Conservation (phyloP, 1,140 invertebrate species). For the Archivesica marissinica region DNA sequence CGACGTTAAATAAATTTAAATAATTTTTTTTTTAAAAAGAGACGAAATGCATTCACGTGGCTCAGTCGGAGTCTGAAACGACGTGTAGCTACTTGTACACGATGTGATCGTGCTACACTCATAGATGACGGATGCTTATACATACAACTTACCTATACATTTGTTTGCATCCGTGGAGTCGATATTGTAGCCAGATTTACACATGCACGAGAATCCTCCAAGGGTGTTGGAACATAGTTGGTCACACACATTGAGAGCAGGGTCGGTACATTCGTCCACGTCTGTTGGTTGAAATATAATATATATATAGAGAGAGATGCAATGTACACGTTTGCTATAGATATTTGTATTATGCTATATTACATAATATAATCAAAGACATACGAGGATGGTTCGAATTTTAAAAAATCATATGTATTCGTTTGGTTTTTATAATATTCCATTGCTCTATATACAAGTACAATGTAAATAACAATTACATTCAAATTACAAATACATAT, state of each 20-base stretch:
- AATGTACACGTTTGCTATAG: background rate
- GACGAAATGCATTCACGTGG: background rate
- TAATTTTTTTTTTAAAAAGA: background rate
- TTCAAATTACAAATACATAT: too few species aligned
- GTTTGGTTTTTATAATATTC: background rate
- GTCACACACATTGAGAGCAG: conserved; percentile 3
- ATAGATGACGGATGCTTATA: background rate
- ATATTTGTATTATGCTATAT: background rate
- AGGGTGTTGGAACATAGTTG: conserved; percentile 20
- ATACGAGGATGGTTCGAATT: background rate
- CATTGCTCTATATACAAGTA: background rate
- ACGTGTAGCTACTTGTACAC: background rate
- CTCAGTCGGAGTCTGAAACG: background rate
- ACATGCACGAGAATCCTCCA: conserved; percentile 20
- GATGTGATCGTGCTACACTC: background rate
- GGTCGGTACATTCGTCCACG: conserved; percentile 21
- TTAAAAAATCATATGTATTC: background rate
- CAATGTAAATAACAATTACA: background rate
- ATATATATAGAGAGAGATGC: background rate
- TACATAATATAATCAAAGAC: background rate
- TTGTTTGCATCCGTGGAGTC: conserved; percentile 9
- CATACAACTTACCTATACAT: conserved; percentile 9
- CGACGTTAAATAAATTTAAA: background rate
- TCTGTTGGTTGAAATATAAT: background rate
- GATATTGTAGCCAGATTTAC: background rate